A percentile compares a stretch with the other conserved stretches of the same genome.
These are phyloP conservation scores for Tigriopus californicus DNA, from an alignment of 2,888 invertebrate genomes.

Conservation along the genomic window DNA sequence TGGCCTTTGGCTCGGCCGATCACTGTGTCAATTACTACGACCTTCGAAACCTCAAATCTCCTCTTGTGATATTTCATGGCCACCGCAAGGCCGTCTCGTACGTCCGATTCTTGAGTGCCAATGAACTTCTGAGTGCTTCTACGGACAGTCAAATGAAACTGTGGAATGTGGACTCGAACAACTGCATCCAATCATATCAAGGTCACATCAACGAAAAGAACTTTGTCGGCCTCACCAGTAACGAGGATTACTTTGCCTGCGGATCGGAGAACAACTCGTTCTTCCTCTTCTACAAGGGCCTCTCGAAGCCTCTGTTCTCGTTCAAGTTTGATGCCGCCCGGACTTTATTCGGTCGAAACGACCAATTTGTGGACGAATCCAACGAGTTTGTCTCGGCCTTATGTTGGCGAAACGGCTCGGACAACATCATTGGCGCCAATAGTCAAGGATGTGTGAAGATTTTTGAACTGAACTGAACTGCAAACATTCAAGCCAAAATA, in stretches of 20 bases:
- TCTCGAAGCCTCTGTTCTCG: conserved; percentile 64
- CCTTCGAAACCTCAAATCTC: conserved; percentile 50
- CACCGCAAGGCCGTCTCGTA: conserved; percentile 87
- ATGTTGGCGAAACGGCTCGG: conserved; percentile 69
- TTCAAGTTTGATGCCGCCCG: conserved; percentile 68
- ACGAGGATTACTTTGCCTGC: conserved; percentile 78
- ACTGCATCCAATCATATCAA: conserved; percentile 62
- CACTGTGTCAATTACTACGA: conserved; percentile 93
- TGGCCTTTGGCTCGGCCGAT: conserved; percentile 90
- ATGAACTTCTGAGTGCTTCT: conserved; percentile 73
- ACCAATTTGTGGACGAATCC: conserved; percentile 26
- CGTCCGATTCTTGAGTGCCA: conserved; percentile 67
- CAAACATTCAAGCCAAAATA: not conserved
- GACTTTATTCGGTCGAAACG: conserved; percentile 49
- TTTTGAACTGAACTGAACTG: conserved; percentile 5
- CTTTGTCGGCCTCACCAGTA: conserved; percentile 80
- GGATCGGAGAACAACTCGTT: conserved; percentile 86
- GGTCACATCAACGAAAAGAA: conserved; percentile 90
- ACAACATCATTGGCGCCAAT: conserved; percentile 75
- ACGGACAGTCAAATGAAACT: conserved; percentile 77
- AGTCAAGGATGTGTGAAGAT: conserved; percentile 85
- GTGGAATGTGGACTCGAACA: conserved; percentile 58
- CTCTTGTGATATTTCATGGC: conserved; percentile 63
- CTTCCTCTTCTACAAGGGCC: conserved; percentile 73
- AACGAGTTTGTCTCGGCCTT: conserved; percentile 89